Percentiles rank a stretch among this genome's conserved stretches.
Evolutionary conservation across 2,797 vertebrate genomes (phyloP).

Genomic region (Silurus aristotelis): DNA sequence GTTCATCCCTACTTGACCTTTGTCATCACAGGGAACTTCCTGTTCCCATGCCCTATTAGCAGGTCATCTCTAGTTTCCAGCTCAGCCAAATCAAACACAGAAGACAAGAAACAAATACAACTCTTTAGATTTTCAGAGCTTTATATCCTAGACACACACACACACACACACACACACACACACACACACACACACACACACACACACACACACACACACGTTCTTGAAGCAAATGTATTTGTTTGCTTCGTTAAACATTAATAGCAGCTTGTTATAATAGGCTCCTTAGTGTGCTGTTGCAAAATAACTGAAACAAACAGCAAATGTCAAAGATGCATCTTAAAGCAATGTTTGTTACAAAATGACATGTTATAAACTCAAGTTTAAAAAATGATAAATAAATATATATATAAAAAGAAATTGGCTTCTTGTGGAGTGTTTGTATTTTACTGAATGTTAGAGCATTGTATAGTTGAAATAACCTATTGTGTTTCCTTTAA

Average conservation of each 20-base stretch:
- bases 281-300: constrained; percentile 45
- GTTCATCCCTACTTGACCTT: constrained; percentile 63
- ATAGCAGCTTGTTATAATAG: constrained; percentile 61
- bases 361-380: constrained; percentile 4
- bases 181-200: constrained; percentile 25
- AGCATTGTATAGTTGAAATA: constrained; percentile 4
- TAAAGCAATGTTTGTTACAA: not conserved
- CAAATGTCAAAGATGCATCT: not conserved
- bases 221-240: constrained; percentile 48
- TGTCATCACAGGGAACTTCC: constrained; percentile 51
- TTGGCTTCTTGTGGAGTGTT: not conserved
- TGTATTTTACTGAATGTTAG: constrained; percentile 7
- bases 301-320: constrained; percentile 45
- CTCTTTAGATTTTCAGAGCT: constrained; percentile 69
- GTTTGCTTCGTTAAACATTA: constrained; percentile 65
- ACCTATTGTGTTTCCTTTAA: not conserved
- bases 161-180: constrained; percentile 6
- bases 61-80: constrained; percentile 67
- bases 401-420: not conserved
- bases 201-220: constrained; percentile 3
- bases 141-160: constrained; percentile 52
- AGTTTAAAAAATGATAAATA: too few relatives aligned
- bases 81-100: constrained; percentile 71
- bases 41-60: constrained; percentile 58
- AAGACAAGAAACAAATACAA: constrained; percentile 74